phyloP scores from a whole-genome alignment of 2,888 invertebrate species.

The Meta bourneti region DNA sequence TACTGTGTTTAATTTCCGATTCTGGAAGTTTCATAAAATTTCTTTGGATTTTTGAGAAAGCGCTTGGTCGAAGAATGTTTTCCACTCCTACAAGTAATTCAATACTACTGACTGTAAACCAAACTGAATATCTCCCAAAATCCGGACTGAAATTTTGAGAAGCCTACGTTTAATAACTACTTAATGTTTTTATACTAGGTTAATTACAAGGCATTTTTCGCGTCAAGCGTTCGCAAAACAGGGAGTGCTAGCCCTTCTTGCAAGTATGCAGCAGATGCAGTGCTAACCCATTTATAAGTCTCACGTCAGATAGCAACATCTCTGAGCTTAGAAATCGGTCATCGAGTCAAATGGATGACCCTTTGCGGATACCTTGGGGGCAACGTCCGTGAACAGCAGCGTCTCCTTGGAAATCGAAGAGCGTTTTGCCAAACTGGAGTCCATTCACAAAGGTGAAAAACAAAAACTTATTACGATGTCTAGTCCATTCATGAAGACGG shows the following conservation, averaged over 20 bases:
- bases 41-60: too few relatives aligned
- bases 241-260: conserved; percentile 22
- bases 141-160: too few relatives aligned
- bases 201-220: conserved; percentile 27
- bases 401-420: conserved; percentile 30
- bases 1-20: too few relatives aligned
- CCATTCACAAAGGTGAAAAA: conserved; percentile 21
- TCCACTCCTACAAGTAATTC: too few relatives aligned
- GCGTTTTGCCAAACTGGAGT: background rate
- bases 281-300: conserved; percentile 64
- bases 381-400: conserved; percentile 54
- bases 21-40: too few relatives aligned
- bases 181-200: conserved; percentile 33
- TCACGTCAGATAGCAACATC: conserved; percentile 46
- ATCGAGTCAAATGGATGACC: conserved; percentile 70
- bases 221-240: conserved; percentile 23
- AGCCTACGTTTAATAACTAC: conserved; percentile 9
- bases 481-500: conserved; percentile 26
- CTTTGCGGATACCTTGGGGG: conserved; percentile 67
- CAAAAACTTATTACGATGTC: background rate
- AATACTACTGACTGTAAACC: background rate
- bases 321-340: conserved; percentile 60
- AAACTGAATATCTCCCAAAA: background rate
- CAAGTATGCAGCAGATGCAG: conserved; percentile 24
- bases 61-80: too few relatives aligned